Evolutionary conservation across 2,113 vertebrate genomes (phyloP).

Genomic region (Anas platyrhynchos): DNA sequence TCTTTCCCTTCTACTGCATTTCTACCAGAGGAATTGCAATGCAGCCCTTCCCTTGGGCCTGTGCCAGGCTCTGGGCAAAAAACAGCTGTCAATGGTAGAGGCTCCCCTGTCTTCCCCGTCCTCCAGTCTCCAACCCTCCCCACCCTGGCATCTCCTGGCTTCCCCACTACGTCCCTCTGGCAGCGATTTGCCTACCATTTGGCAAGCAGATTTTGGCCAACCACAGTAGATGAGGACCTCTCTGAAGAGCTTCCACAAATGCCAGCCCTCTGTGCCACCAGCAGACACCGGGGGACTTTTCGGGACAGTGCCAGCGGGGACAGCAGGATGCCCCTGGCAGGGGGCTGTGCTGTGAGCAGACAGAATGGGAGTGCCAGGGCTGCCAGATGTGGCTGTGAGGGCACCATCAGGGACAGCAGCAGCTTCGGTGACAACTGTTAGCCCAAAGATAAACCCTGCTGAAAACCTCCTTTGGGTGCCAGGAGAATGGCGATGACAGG

Average conservation of each 20-base stretch:
- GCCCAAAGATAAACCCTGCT: background rate
- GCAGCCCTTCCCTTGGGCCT: accelerated
- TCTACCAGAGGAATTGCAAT: background rate
- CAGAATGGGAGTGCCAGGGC: background rate
- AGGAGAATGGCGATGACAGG: background rate
- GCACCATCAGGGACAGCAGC: background rate
- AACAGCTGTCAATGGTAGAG: background rate
- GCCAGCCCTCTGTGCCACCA: background rate
- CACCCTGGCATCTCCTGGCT: background rate
- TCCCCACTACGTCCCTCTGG: background rate
- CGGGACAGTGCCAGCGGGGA: background rate
- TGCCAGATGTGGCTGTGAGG: background rate
- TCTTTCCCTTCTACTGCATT: background rate
- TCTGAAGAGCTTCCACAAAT: background rate
- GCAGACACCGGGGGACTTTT: background rate
- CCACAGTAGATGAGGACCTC: too few species aligned
- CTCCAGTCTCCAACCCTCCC: background rate
- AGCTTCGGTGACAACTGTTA: background rate
- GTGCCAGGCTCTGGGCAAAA: background rate
- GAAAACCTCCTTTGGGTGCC: background rate
- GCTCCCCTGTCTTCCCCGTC: background rate
- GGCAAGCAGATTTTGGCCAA: background rate
- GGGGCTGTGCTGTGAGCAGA: background rate
- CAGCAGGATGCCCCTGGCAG: background rate
- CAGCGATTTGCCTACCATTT: background rate